Base-by-base conservation (phyloP, 2,113 vertebrate genomes). In the Candoia aspera region DNA sequence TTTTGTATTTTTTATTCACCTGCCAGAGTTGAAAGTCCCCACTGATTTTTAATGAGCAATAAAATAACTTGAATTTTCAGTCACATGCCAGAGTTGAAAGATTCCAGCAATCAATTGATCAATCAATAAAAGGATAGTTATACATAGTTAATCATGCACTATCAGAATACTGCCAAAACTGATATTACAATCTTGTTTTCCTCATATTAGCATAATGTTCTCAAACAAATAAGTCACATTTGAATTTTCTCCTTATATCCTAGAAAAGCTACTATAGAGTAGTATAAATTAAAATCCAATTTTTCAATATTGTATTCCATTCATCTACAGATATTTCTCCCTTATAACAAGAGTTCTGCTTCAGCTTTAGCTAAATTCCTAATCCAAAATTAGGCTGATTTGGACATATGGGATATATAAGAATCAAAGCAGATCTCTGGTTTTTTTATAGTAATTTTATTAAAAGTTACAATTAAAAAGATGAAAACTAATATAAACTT, bases 141-240 rank as follows among this genome's bases (percentile, higher is more conserved):
- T 60, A 46, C 42, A 84, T 85, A 29, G 73, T 84, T 84, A 92
- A 84, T 88, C 68, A 89, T 60, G 42, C 37, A n/a, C 19, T 79
- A 42, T 21, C 42, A 79, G 33, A 79, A 79, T 79, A 79, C 84
- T 92, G 57, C 33, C 21, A 89, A 92, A 84, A 62, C 79, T 64
- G 73, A 84, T 89, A 60, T 84, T 55, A 89, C 21, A 62, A 29
- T 88, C 68, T 88, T 60, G 42, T 62, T 92, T 88, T 84, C 64
- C 57, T 92, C 57, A 84, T 33, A 54, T 62, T 84, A 6, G 37
- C 11, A 58, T 88, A 46, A 84, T 62, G 42, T 92, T 88, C 53
- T 88, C 37, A 53, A 84, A 62, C 57, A 89, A 62, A 62, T 60
- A 84, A 92, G 54, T 60, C 83, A 92, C 57, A 84, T 15, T 3